Conservation (phyloP, 2,113 vertebrate species). For the Carollia perspicillata region DNA sequence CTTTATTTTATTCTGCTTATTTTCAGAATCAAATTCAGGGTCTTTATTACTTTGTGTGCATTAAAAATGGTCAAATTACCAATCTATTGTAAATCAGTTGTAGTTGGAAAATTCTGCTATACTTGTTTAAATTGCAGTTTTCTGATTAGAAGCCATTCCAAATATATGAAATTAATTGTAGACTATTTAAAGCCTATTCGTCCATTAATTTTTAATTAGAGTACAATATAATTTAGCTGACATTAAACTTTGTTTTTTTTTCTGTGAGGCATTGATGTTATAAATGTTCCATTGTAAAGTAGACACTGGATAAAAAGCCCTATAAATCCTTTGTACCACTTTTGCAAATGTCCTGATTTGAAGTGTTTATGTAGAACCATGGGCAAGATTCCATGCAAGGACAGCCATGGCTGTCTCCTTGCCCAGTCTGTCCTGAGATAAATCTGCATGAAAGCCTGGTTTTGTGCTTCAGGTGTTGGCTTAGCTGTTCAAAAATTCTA, state of each 20-base stretch:
- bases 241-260: background rate
- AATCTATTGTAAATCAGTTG: background rate
- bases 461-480: background rate
- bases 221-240: background rate
- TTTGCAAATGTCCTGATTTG: background rate
- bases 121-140: background rate
- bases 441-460: background rate
- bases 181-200: background rate
- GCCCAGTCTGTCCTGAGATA: background rate
- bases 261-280: background rate
- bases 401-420: background rate
- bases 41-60: conserved; percentile 16
- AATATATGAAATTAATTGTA: background rate
- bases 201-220: background rate
- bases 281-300: background rate
- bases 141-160: conserved; percentile 4
- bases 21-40: conserved; percentile 5
- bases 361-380: background rate
- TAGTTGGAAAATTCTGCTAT: background rate
- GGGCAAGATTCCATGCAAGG: background rate
- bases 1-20: background rate
- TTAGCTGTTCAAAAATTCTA: background rate
- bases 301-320: background rate
- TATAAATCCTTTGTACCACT: background rate
- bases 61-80: conserved; percentile 38